Base-by-base conservation (phyloP, 2,113 vertebrate species). In the Euleptes europaea region DNA sequence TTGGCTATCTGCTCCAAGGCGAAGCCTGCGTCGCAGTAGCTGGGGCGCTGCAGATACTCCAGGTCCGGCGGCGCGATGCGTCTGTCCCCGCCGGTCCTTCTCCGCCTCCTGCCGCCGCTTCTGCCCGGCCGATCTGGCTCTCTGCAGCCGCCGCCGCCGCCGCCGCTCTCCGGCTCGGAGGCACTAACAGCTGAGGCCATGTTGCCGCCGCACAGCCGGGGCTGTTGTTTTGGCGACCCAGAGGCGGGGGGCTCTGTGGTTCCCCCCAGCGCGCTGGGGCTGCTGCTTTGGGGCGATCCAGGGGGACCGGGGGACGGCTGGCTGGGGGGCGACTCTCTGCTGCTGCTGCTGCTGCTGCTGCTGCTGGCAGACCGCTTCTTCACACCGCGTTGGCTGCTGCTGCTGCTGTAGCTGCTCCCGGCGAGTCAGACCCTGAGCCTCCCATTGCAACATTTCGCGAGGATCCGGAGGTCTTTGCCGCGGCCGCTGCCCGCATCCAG, bases 41-140 rank as follows among this genome's bases (percentile, higher is more conserved):
- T 99, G 92, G 98, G 98, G 91, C 98, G 98, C 96, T 99, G 97
- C 95, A 99, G 96, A 97, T 98, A 98, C 94, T 99, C 98, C 97
- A 94, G 96, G 96, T 98, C 98, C 44, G 91, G 94, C 84, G 80
- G 94, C 92, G 96, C 94, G 90, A 95, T 93, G 90, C 97, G 96
- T 94, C 95, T 95, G 88, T 91, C 97, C 95, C 91, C 94, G 84
- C 88, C 91, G 63, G 86, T 93, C 86, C 98, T 97, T 92, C 97
- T 97, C 94, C 97, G 94, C 90, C 98, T 97, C 91, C 97, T 96
- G 94, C 96, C 75, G 47, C 88, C 83, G 86, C 33, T 96, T 94
- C 96, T 94, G 95, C 97, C 96, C 94, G 95, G 96, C 96, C 96
- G 97, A 91, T 96, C 96, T 90, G 96, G 97, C 95, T 97, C 97